Base-by-base conservation (phyloP, 2,888 invertebrate species). In the Xanthia icteritia region DNA sequence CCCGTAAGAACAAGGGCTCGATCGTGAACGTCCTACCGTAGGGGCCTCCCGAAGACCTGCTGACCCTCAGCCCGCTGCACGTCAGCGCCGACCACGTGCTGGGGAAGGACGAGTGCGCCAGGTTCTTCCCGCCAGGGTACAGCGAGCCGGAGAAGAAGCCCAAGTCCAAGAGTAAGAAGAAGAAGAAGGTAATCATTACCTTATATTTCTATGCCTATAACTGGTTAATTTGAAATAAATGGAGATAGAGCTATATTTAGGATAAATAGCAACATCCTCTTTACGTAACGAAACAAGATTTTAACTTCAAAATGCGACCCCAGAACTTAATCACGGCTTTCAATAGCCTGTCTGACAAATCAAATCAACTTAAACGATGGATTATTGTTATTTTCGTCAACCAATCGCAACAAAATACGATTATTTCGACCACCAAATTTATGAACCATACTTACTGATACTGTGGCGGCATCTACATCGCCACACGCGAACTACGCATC, bases 51-150 rank as follows among this genome's bases (percentile, higher is more conserved):
- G 97, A 97, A 0, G 97, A 97, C 3, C 97, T 98, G 84, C 94
- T 97, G 8, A 96, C 97, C 36, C 96, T 97, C 65, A 97, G 97
- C 0, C 98, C 98, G 0, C 96, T 97, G 36, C 98, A 98, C 91
- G 97, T 98, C 42, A 98, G 98, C 89, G 97, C 97, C 13, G 97
- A 98, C 90, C 95, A 97, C 0, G 97, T 97, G 5, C 94, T 97
- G 54, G 98, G 98, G 0, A 96, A 95, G 48, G 94, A 95, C 68
- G 98, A 98, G 89, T 97, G 97, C 75, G 93, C 95, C 5, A 92
- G 97, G 76, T 98, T 98, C 96, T 98, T 98, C 93, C 98, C 98
- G 0, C 95, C 97, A 3, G 97, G 97, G 1, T 97, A 97, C 91
- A 97, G 97, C 84, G 97, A 94, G 65, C 96, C 96, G 0, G 97